Percentiles rank a stretch among this genome's conserved stretches.
Conservation (phyloP, 2,113 vertebrate genomes). For the Sciurus niger region DNA sequence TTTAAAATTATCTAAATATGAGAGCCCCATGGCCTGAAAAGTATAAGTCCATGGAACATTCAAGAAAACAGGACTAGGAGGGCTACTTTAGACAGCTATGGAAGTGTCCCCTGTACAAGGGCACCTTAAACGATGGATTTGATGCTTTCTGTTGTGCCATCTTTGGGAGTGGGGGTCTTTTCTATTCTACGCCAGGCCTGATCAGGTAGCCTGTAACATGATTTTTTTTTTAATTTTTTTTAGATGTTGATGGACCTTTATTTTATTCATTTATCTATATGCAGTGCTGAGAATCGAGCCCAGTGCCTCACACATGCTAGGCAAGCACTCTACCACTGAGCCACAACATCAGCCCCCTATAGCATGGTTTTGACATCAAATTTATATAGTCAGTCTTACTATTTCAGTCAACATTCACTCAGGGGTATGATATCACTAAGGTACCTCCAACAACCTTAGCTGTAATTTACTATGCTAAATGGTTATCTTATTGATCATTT, state of each 20-base stretch:
- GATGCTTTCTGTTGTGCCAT: background rate
- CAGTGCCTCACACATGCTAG: no score
- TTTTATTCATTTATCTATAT: no score
- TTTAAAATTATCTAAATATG: background rate
- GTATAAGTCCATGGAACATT: background rate
- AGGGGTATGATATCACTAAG: background rate
- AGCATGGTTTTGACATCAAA: background rate
- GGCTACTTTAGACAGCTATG: background rate
- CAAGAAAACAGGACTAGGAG: background rate
- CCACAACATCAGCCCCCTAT: background rate
- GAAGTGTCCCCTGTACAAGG: background rate
- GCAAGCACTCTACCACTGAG: no score
- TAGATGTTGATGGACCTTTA: no score
- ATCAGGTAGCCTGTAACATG: background rate
- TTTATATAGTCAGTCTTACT: background rate
- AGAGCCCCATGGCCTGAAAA: background rate
- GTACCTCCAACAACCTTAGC: background rate
- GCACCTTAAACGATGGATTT: background rate
- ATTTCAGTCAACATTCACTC: constrained; percentile 21
- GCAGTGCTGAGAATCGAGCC: no score
- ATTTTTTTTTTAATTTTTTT: background rate
- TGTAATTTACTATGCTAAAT: constrained; percentile 2
- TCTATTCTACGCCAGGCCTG: background rate
- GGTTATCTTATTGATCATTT: background rate
- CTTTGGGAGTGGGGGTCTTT: background rate